Evolutionary conservation across 2,797 vertebrate genomes (phyloP), one percentile per base, ranked within the genome.

Genomic region (Dicrostonyx torquatus): DNA sequence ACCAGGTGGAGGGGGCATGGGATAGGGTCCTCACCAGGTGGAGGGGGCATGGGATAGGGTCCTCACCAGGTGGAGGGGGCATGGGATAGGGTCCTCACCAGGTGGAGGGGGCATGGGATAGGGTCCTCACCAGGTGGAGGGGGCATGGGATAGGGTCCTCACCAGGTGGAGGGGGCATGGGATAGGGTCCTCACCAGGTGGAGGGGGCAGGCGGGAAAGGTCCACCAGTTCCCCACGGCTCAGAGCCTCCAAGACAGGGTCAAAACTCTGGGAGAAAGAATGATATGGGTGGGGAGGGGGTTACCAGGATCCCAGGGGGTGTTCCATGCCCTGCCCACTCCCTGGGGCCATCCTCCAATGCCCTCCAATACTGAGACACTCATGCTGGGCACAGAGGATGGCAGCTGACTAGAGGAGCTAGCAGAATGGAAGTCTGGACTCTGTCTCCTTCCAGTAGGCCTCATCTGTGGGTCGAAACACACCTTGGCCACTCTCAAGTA

Each of bases 401-500:
- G 73, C 84, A 73, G 79, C 76, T 14, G 72, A 93, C 29, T 31
- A 64, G 2, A 70, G 31, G 43, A 64, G 31, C 20, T 7, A 13
- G 68, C 11, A 17, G 55, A 37, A 10, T 1, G 15, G 37, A 29
- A 29, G 79, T 40, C 78, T 82, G 79, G 68, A 18, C 2, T 26
- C 43, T 6, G 58, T 40, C 29, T 62, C 40, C 58, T 26, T 29
- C 40, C 29, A 6, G 31, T 4, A 48, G 82, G 40, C 24, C 62
- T 82, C 11, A 11, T 3, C 68, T 0, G 0, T 34, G 73, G 2
- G 17, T 15, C 20, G 1, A 31, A 50, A 94, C 91, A 1, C 97
- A 99, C 99, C 99, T 99, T 99, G 91, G 99, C 98, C 53, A 98
- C 97, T 40, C 98, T 96, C 94, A 99, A 99, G 95, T 98, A 96